A percentile compares a stretch with the other conserved stretches of the same genome.
Evolutionary conservation across 1,140 invertebrate species (phyloP).

Genomic region (Rhopalosiphum padi): DNA sequence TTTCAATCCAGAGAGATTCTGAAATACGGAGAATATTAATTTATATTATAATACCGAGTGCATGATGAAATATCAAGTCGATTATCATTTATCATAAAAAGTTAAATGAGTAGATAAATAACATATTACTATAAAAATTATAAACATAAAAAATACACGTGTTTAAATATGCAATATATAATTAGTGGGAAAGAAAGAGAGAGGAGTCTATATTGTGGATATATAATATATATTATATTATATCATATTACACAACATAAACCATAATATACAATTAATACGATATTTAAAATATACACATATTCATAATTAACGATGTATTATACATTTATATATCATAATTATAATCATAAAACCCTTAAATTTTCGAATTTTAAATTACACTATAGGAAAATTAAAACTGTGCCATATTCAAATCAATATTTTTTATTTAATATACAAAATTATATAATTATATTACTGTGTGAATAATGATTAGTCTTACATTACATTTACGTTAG

Average conservation of each 20-base stretch:
- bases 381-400: too few relatives aligned
- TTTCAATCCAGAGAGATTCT: constrained; percentile 6
- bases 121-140: background rate
- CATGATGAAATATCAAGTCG: background rate
- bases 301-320: too few relatives aligned
- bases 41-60: background rate
- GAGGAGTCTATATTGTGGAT: background rate
- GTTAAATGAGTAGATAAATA: background rate
- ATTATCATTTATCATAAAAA: constrained; percentile 3
- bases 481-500: background rate
- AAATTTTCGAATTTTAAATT: too few relatives aligned
- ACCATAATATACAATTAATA: too few relatives aligned
- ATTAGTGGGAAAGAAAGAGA: background rate
- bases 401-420: background rate
- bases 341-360: too few relatives aligned
- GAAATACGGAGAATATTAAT: constrained; percentile 26
- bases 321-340: too few relatives aligned
- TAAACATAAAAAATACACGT: background rate
- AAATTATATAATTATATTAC: background rate
- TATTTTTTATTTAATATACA: background rate
- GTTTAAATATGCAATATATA: background rate
- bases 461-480: background rate
- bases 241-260: background rate
- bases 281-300: too few relatives aligned
- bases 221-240: too few relatives aligned